A percentile compares a stretch with the other conserved stretches of the same genome.
phyloP scores from a whole-genome alignment of 2,888 invertebrate genomes.

The Ectropis crepuscularia region DNA sequence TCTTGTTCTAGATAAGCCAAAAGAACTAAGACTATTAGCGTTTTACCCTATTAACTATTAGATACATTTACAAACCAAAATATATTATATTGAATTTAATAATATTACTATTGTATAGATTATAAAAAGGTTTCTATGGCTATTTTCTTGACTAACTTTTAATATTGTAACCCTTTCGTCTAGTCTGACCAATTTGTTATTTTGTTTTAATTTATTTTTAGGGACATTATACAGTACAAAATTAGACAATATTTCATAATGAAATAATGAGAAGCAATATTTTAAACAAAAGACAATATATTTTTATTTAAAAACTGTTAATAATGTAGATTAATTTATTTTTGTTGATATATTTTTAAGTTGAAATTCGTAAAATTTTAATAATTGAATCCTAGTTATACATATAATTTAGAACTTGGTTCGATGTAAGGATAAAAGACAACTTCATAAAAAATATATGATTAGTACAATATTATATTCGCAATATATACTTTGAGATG shows the following conservation, averaged over 20 bases:
- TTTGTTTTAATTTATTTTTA: neutral
- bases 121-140: too few relatives aligned
- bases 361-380: neutral
- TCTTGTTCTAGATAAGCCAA: too few relatives aligned
- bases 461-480: too few relatives aligned
- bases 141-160: neutral
- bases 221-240: neutral
- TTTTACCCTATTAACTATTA: too few relatives aligned
- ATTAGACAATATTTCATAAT: neutral
- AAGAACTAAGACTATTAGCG: too few relatives aligned
- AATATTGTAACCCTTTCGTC: neutral
- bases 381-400: neutral
- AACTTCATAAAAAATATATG: too few relatives aligned
- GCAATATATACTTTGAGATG: too few relatives aligned
- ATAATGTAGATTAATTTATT: slow-evolving; percentile 7
- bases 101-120: too few relatives aligned
- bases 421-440: too few relatives aligned
- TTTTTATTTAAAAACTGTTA: slow-evolving; percentile 9
- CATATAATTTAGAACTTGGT: neutral
- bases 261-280: neutral
- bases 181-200: slow-evolving; percentile 1
- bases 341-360: slow-evolving; percentile 29
- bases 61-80: too few relatives aligned
- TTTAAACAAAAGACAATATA: slow-evolving; percentile 17
- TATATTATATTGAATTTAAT: too few relatives aligned